Percentiles rank a stretch among this genome's conserved stretches.
Evolutionary conservation across 2,888 invertebrate species (phyloP).

Genomic region (Lycocerus yunnanus): DNA sequence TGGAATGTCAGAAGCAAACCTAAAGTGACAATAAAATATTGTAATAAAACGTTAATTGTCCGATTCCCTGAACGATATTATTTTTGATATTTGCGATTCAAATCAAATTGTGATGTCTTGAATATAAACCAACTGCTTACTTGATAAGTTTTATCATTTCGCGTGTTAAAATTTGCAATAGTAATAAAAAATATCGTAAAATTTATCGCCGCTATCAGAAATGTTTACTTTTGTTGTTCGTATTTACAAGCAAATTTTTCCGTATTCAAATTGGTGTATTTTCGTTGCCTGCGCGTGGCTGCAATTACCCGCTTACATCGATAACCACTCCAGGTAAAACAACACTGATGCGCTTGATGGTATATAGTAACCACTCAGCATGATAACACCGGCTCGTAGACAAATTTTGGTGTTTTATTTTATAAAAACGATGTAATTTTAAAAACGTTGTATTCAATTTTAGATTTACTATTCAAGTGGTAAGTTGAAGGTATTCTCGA

Average conservation of each 20-base stretch:
- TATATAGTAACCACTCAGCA: background rate
- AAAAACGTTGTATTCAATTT: background rate
- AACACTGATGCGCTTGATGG: background rate
- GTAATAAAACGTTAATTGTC: too few relatives aligned
- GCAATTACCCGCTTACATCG: background rate
- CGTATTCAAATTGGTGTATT: background rate
- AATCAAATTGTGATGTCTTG: too few relatives aligned
- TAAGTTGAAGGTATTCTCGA: background rate
- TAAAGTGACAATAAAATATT: too few relatives aligned
- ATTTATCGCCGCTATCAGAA: too few relatives aligned
- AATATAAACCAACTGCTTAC: too few relatives aligned
- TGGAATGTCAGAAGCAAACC: too few relatives aligned
- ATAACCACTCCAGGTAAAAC: background rate
- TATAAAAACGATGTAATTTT: background rate
- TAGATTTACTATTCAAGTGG: background rate
- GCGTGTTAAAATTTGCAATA: too few relatives aligned
- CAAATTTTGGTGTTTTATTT: background rate
- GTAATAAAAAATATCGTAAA: too few relatives aligned
- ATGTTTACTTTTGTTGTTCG: background rate
- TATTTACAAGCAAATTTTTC: background rate
- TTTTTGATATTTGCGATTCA: too few relatives aligned
- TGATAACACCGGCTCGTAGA: background rate
- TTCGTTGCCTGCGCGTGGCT: background rate
- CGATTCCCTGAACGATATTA: too few relatives aligned
- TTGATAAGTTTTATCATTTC: too few relatives aligned